Conservation (phyloP, 2,888 invertebrate genomes). For the Andricus quercusramuli region DNA sequence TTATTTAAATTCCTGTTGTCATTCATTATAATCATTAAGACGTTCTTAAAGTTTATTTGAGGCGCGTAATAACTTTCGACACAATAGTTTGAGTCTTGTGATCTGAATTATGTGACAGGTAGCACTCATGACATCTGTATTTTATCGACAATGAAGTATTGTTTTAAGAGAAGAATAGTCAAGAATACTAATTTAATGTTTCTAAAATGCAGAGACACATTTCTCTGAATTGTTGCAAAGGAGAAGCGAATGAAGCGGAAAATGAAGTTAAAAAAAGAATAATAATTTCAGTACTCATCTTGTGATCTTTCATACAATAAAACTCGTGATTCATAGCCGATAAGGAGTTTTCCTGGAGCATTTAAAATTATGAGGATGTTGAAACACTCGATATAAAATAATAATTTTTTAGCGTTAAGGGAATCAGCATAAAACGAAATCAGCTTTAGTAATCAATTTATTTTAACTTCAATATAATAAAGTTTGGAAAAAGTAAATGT, state of each 20-base stretch:
- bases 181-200: constrained; percentile 60
- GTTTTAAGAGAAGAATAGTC: constrained; percentile 47
- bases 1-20: too few species aligned
- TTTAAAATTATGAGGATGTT: background rate
- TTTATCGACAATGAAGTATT: constrained; percentile 60
- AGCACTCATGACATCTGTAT: constrained; percentile 57
- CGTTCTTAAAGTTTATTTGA: background rate
- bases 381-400: background rate
- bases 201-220: constrained; percentile 33
- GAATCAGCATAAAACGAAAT: too few species aligned
- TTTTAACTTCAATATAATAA: too few species aligned
- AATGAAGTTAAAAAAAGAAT: background rate
- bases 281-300: constrained; percentile 22
- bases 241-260: constrained; percentile 19
- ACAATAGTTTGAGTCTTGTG: constrained; percentile 38
- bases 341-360: constrained; percentile 34
- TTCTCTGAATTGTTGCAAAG: constrained; percentile 5
- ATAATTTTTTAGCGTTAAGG: background rate
- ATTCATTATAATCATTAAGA: background rate
- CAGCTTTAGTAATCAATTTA: too few species aligned
- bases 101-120: constrained; percentile 14
- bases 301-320: constrained; percentile 17
- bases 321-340: constrained; percentile 21
- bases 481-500: too few species aligned
- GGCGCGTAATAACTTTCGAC: background rate